Conservation (phyloP, 2,888 invertebrate genomes). For the Diogma glabrata region DNA sequence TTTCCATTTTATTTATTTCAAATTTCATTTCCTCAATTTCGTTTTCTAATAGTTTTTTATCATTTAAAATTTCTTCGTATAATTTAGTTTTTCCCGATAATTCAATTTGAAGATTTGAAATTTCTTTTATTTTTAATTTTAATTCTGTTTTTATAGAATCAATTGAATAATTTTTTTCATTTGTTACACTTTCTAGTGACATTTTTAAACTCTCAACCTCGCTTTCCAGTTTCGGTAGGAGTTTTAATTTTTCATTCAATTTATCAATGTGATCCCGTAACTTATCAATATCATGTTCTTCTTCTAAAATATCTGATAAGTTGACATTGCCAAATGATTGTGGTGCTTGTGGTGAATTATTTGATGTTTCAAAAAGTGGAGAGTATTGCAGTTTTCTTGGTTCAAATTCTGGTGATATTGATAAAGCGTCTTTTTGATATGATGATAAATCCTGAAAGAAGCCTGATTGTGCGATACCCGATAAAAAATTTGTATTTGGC, state of each 20-base stretch:
- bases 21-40: conserved; percentile 37
- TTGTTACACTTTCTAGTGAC: conserved; percentile 14
- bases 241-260: conserved; percentile 42
- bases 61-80: conserved; percentile 26
- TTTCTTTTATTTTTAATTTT: conserved; percentile 37
- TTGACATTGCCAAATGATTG: conserved; percentile 34
- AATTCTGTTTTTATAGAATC: conserved; percentile 40
- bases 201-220: conserved; percentile 16
- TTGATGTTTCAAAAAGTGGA: conserved; percentile 35
- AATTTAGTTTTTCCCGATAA: conserved; percentile 15
- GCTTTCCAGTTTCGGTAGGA: conserved; percentile 26
- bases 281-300: conserved; percentile 40
- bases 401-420: conserved; percentile 19
- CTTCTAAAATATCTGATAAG: conserved; percentile 26
- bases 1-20: conserved; percentile 20
- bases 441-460: conserved; percentile 26
- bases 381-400: conserved; percentile 38
- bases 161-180: conserved; percentile 38
- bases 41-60: conserved; percentile 36
- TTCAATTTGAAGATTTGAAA: conserved; percentile 37
- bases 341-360: conserved; percentile 21
- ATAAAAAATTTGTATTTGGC: neutral
- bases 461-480: conserved; percentile 29
- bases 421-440: conserved; percentile 9
- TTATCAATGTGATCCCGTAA: conserved; percentile 43